Evolutionary conservation across 2,888 invertebrate species (phyloP).

Genomic region (Pandemis heparana): DNA sequence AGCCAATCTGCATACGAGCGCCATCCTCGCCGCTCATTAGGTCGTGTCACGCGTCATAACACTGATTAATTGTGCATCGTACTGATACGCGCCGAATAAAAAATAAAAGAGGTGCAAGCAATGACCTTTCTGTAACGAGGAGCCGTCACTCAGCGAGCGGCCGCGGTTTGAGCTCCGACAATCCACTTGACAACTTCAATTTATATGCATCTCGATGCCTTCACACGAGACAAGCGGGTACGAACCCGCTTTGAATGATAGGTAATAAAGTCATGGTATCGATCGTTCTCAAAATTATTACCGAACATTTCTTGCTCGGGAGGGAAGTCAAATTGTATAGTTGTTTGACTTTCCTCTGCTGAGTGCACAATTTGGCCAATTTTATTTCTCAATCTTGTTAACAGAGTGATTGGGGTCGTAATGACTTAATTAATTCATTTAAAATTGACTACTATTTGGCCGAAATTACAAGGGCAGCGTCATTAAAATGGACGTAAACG

Average conservation of each 20-base stretch:
- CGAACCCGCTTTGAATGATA: slow-evolving; percentile 59
- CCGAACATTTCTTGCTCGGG: slow-evolving; percentile 19
- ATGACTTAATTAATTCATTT: slow-evolving; percentile 54
- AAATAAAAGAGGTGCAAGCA: slow-evolving; percentile 65
- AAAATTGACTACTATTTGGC: slow-evolving; percentile 54
- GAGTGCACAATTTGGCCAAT: slow-evolving; percentile 41
- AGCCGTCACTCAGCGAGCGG: slow-evolving; percentile 69
- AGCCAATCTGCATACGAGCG: slow-evolving; percentile 57
- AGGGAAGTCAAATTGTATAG: slow-evolving; percentile 8
- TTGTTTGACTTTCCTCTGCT: slow-evolving; percentile 12
- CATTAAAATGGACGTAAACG: slow-evolving; percentile 47
- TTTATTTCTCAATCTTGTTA: slow-evolving; percentile 56
- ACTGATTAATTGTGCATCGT: slow-evolving; percentile 78
- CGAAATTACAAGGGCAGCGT: slow-evolving; percentile 58
- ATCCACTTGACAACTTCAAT: slow-evolving; percentile 72
- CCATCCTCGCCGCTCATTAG: slow-evolving; percentile 66
- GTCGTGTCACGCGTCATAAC: slow-evolving; percentile 78
- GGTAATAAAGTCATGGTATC: slow-evolving; percentile 58
- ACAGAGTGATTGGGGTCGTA: slow-evolving; percentile 53
- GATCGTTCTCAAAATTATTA: slow-evolving; percentile 51
- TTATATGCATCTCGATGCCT: slow-evolving; percentile 71
- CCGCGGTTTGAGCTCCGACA: slow-evolving; percentile 48
- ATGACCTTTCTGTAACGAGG: slow-evolving; percentile 80
- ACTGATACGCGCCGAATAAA: slow-evolving; percentile 61
- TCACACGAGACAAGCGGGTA: too few relatives aligned